phyloP scores from a whole-genome alignment of 2,888 invertebrate species.

The Meteorus colon region DNA sequence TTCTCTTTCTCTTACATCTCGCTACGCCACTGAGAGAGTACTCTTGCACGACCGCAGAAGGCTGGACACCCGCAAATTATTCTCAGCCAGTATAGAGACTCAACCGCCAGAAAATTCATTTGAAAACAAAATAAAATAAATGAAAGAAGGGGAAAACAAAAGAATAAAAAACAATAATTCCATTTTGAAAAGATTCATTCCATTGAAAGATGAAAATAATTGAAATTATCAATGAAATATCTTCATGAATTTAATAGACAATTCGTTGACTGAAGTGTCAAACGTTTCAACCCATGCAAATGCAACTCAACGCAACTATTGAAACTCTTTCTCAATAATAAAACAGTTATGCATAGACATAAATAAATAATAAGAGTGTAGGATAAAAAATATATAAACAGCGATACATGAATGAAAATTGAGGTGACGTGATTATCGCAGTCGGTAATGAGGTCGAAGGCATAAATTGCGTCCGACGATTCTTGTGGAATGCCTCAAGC shows the following conservation, averaged over 20 bases:
- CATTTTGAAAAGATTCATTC: too few relatives aligned
- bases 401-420: conserved; percentile 25
- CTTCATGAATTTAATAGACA: too few relatives aligned
- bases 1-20: conserved; percentile 40
- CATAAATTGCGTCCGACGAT: conserved; percentile 27
- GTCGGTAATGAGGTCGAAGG: conserved; percentile 32
- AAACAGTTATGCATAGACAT: not conserved
- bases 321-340: too few relatives aligned
- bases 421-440: conserved; percentile 11
- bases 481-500: conserved; percentile 33
- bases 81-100: conserved; percentile 62
- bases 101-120: conserved; percentile 55
- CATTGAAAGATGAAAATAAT: too few relatives aligned
- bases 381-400: conserved; percentile 19
- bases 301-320: too few relatives aligned
- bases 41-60: conserved; percentile 61
- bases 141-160: not conserved
- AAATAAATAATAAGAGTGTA: conserved; percentile 22
- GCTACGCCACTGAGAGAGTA: not conserved
- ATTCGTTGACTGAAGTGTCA: too few relatives aligned
- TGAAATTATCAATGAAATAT: too few relatives aligned
- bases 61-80: conserved; percentile 68
- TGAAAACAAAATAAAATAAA: conserved; percentile 28
- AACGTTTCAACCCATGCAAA: too few relatives aligned
- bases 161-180: not conserved